Evolutionary conservation across 2,888 invertebrate species (phyloP), one percentile per base, ranked within the genome.

Genomic region (Drosophila cyrtoloma): DNA sequence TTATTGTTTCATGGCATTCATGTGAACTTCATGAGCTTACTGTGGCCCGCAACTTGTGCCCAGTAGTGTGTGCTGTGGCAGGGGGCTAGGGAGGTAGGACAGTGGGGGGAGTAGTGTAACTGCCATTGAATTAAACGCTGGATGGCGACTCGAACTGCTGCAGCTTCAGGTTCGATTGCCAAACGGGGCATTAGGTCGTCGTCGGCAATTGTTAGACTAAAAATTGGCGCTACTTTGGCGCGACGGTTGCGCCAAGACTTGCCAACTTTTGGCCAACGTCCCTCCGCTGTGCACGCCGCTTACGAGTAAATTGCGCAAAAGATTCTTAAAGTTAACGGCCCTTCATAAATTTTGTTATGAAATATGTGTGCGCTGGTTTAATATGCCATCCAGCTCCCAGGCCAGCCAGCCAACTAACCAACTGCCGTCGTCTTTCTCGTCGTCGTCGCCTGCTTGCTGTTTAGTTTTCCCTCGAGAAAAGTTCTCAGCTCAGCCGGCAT

Each of bases 171-270:
- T 79, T 82, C 90, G 88, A 89, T 89, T 89, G 89, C 83, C 92
- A 92, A 91, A 89, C 90, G 92, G 92, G 92, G 92, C 92, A 92
- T 90, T 92, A 90, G 92, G 92, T 92, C 91, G 57, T 92, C 92
- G 77, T 81, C 74, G 86, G 90, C 92, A 90, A 90, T 91, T 91
- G 91, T 91, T 86, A 89, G 86, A 87, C 79, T 79, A 86, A 86
- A 91, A 90, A 90, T 88, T 90, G 91, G 90, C 90, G 91, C 89
- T 91, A 89, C 75, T 81, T 81, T 78, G 86, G 76, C 87, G 89
- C 77, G 69, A 71, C 71, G 61, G 53, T 76, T 73, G 77, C 65
- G 56, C 61, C 47, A 19, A 58, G 57, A 35, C 16, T 59, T 53
- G 71, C 44, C 68, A 65, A 68, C 39, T 71, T 67, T 63, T 57